These are phyloP conservation scores for Hippopotamyrus pictus DNA, from an alignment of 2,797 vertebrate species.

Conservation along the genomic window DNA sequence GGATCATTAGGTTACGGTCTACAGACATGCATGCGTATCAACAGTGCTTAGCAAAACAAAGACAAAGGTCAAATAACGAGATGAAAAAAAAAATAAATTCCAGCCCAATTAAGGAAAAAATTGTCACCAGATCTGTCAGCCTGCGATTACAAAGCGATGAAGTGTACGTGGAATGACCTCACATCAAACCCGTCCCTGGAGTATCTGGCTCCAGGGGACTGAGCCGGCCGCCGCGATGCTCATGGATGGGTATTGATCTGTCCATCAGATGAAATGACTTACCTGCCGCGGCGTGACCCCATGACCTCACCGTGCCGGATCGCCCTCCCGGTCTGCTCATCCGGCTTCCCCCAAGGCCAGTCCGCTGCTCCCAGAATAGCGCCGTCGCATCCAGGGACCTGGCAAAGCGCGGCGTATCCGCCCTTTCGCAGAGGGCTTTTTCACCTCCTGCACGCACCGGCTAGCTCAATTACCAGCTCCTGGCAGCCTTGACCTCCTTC, in stretches of 20 bases:
- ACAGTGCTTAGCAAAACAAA: not conserved
- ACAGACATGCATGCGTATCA: not conserved
- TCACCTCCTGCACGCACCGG: not conserved
- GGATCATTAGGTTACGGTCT: not conserved
- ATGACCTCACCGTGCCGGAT: not conserved
- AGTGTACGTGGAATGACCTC: not conserved
- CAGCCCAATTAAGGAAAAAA: not conserved
- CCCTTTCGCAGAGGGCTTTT: not conserved
- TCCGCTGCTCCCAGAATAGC: not conserved
- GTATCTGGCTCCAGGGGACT: not conserved
- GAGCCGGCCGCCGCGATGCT: not conserved
- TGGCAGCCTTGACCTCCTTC: slow-evolving; percentile 5
- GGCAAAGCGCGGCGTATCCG: not conserved
- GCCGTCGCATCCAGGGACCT: not conserved
- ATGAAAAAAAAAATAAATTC: not conserved
- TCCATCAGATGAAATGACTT: not conserved
- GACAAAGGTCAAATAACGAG: not conserved
- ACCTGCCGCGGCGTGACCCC: not conserved
- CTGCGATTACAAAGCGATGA: not conserved
- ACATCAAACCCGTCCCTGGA: not conserved
- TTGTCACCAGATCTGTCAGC: not conserved
- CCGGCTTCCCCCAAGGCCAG: not conserved
- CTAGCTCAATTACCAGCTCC: not conserved
- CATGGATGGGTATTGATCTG: not conserved
- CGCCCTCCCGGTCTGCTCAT: not conserved